phyloP scores from a whole-genome alignment of 2,888 invertebrate genomes.

The Drosophila multiciliata region DNA sequence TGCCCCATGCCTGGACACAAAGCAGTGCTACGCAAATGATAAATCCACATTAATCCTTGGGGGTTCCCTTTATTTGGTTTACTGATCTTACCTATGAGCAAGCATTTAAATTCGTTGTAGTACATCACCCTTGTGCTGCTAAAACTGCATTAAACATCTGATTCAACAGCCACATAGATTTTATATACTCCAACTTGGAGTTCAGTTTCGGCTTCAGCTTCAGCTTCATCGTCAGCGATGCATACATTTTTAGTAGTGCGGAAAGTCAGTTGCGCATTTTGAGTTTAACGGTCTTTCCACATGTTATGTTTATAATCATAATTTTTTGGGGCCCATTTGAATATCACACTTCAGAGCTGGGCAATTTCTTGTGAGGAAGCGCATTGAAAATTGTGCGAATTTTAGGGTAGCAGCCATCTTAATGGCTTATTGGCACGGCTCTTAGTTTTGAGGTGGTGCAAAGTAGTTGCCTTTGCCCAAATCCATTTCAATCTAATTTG shows the following conservation, averaged over 20 bases:
- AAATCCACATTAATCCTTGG: conserved; percentile 7
- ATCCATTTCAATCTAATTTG: conserved; percentile 3
- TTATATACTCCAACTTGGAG: conserved; percentile 55
- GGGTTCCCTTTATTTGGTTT: neutral
- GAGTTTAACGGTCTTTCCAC: conserved; percentile 66
- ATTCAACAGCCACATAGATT: conserved; percentile 28
- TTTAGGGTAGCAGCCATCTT: conserved; percentile 60
- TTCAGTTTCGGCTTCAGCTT: conserved; percentile 23
- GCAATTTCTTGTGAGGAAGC: conserved; percentile 55
- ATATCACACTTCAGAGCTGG: conserved; percentile 32
- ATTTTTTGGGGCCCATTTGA: conserved; percentile 51
- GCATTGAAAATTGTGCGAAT: conserved; percentile 19
- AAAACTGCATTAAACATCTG: conserved; percentile 56
- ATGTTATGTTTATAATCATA: conserved; percentile 60
- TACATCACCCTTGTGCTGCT: conserved; percentile 57
- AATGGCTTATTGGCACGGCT: conserved; percentile 62
- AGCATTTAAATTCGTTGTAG: conserved; percentile 45
- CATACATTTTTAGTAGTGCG: conserved; percentile 70
- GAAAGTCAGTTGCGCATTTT: conserved; percentile 71
- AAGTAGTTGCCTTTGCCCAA: conserved; percentile 31
- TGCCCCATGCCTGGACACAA: conserved; percentile 44
- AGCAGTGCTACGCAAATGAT: conserved; percentile 48
- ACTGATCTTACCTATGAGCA: conserved; percentile 61
- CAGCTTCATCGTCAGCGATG: conserved; percentile 62
- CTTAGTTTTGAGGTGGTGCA: conserved; percentile 29